phyloP scores from a whole-genome alignment of 2,113 vertebrate species.

The Myrmecobius fasciatus region DNA sequence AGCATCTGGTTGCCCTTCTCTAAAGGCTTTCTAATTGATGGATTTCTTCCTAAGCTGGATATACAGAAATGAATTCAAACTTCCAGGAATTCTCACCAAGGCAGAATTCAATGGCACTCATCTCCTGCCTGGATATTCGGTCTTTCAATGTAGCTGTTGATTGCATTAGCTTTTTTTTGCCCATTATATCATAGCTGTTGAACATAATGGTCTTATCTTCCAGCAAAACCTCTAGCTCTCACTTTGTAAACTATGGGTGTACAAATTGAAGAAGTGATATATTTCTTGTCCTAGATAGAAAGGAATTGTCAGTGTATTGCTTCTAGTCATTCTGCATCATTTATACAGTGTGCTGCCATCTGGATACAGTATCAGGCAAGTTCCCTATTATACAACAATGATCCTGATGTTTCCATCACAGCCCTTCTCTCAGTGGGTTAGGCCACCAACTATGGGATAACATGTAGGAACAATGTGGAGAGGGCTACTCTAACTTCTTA shows the following conservation, averaged over 20 bases:
- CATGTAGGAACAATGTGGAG: neutral
- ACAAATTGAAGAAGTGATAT: neutral
- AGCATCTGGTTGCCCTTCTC: neutral
- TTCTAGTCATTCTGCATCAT: neutral
- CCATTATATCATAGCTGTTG: neutral
- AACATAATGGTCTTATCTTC: neutral
- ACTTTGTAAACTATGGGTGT: neutral
- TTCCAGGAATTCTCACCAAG: neutral
- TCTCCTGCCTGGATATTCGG: neutral
- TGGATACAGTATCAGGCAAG: neutral
- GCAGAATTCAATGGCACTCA: neutral
- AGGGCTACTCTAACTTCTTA: neutral
- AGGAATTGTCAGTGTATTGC: neutral
- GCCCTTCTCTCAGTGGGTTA: neutral
- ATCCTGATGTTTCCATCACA: neutral
- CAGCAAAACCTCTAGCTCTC: neutral
- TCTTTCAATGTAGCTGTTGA: neutral
- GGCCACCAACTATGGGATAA: neutral
- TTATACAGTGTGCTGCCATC: neutral
- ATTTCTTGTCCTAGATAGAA: neutral
- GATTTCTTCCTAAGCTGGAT: neutral
- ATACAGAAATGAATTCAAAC: neutral
- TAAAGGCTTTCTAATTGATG: neutral
- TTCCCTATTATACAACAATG: neutral
- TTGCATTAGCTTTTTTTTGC: neutral